Conservation (phyloP, 2,888 invertebrate genomes). For the Caenorhabditis panamensis region DNA sequence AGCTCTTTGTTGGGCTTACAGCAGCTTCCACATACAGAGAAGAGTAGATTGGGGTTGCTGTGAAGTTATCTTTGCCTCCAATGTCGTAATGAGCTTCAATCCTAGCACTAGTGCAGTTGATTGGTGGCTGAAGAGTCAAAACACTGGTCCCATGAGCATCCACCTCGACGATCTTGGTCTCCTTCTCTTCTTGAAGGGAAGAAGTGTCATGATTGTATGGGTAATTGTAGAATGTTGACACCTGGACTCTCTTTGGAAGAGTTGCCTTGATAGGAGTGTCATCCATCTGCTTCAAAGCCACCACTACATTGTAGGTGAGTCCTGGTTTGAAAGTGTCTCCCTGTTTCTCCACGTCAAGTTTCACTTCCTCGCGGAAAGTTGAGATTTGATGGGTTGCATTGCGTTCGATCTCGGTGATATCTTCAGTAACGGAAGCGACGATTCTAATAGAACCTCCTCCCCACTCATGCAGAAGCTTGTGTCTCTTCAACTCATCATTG, state of each 20-base stretch:
- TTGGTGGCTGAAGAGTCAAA: conserved; percentile 76
- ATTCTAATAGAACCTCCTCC: conserved; percentile 85
- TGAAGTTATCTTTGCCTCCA: conserved; percentile 78
- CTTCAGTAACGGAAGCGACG: conserved; percentile 92
- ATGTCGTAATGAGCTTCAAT: conserved; percentile 79
- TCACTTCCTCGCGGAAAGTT: conserved; percentile 88
- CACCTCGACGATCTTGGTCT: conserved; percentile 76
- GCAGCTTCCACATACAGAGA: conserved; percentile 78
- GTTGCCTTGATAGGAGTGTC: conserved; percentile 77
- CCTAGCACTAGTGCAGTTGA: conserved; percentile 77
- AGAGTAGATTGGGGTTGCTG: conserved; percentile 74
- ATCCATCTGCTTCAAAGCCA: conserved; percentile 80
- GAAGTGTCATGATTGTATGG: conserved; percentile 74
- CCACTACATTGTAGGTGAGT: conserved; percentile 88
- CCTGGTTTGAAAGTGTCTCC: conserved; percentile 93
- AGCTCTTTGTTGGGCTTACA: conserved; percentile 78
- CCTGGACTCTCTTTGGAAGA: conserved; percentile 76
- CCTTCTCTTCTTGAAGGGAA: conserved; percentile 77
- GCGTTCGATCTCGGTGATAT: conserved; percentile 85
- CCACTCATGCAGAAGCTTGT: conserved; percentile 69
- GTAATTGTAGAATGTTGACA: conserved; percentile 80
- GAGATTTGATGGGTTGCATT: conserved; percentile 83
- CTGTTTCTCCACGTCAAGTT: conserved; percentile 88
- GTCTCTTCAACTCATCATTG: conserved; percentile 78
- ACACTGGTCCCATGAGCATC: conserved; percentile 80